Evolutionary conservation across 2,888 invertebrate species (phyloP).

Genomic region (Hypena proboscidalis): DNA sequence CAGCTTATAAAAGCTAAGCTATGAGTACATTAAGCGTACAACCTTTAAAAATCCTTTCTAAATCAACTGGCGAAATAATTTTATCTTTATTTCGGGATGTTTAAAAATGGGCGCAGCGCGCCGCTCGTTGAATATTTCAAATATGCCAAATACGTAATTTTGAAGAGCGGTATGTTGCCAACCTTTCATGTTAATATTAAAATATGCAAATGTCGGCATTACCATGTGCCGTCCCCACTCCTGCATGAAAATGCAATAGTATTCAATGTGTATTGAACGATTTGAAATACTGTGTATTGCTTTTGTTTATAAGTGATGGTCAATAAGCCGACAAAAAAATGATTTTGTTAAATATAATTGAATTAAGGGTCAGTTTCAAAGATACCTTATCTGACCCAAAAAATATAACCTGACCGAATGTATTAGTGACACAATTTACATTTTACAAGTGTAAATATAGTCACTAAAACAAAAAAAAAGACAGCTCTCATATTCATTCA

Average conservation of each 20-base stretch:
- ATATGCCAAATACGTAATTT: constrained; percentile 65
- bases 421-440: no score
- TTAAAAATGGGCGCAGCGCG: constrained; percentile 25
- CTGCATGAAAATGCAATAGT: constrained; percentile 57
- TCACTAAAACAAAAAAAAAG: no score
- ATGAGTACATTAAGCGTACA: no score
- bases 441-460: no score
- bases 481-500: no score
- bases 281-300: neutral
- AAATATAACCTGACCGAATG: no score
- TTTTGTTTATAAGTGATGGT: no score
- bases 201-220: constrained; percentile 73
- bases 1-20: no score
- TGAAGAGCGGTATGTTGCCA: constrained; percentile 53
- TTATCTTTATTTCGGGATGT: constrained; percentile 29
- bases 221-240: constrained; percentile 60
- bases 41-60: neutral
- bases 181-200: constrained; percentile 72
- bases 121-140: constrained; percentile 65
- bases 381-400: no score
- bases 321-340: no score
- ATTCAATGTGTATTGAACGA: constrained; percentile 28
- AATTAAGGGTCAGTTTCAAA: no score
- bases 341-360: no score
- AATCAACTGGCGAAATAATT: constrained; percentile 27